A percentile compares a stretch with the other conserved stretches of the same genome.
Evolutionary conservation across 2,888 invertebrate species (phyloP).

Genomic region (Cheilosia variabilis): DNA sequence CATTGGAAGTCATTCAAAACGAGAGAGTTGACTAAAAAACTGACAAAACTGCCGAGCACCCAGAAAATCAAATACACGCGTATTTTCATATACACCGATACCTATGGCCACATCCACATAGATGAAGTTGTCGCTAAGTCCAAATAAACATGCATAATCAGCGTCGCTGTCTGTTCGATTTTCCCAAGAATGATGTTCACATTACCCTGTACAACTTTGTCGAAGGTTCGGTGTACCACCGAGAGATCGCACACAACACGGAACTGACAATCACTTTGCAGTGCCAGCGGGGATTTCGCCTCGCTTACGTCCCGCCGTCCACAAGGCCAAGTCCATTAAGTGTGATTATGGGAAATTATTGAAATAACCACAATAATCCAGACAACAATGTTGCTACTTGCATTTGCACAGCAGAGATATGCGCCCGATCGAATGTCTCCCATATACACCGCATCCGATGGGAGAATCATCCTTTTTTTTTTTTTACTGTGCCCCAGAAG

Average conservation of each 20-base stretch:
- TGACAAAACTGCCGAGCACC: too few species aligned
- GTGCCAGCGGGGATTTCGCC: background rate
- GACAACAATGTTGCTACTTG: conserved; percentile 69
- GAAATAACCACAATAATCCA: conserved; percentile 66
- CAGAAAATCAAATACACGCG: too few species aligned
- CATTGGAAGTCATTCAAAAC: too few species aligned
- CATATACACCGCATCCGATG: background rate
- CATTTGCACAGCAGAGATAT: background rate
- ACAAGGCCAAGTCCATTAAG: conserved; percentile 53
- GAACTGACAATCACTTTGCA: conserved; percentile 39
- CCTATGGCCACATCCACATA: too few species aligned
- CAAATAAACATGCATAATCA: too few species aligned
- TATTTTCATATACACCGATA: too few species aligned
- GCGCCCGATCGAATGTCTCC: conserved; percentile 49
- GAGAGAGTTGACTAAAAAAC: too few species aligned
- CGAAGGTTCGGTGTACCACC: conserved; percentile 14
- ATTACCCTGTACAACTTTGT: background rate
- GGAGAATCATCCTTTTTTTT: background rate
- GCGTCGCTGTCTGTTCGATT: background rate
- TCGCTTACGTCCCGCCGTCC: conserved; percentile 4
- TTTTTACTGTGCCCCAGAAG: conserved; percentile 18
- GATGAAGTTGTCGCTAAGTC: too few species aligned
- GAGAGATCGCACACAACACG: conserved; percentile 17
- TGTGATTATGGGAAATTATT: conserved; percentile 74
- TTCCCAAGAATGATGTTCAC: conserved; percentile 41